These are phyloP conservation scores for Rhynchonycteris naso DNA, from an alignment of 2,797 vertebrate species.

Conservation along the genomic window DNA sequence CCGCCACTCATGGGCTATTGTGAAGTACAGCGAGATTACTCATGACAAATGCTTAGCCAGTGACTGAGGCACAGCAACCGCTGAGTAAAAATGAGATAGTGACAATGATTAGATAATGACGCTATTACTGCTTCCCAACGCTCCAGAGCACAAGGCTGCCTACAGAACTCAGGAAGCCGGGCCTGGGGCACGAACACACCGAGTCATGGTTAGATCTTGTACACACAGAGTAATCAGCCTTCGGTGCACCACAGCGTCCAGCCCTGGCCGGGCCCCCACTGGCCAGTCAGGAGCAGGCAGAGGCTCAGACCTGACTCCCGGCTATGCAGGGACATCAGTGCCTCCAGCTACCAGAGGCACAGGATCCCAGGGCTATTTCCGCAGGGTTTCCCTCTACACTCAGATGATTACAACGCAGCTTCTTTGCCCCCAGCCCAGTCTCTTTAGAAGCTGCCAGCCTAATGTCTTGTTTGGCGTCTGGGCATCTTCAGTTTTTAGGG, in stretches of 20 bases:
- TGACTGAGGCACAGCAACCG: neutral
- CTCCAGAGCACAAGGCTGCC: neutral
- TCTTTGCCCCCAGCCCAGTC: neutral
- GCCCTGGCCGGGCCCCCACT: neutral
- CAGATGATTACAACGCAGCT: too few species aligned
- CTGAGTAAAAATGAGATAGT: neutral
- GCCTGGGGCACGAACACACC: too few species aligned
- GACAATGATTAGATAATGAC: neutral
- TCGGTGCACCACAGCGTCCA: accelerated
- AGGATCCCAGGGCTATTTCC: neutral
- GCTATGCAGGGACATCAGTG: neutral
- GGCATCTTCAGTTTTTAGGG: neutral
- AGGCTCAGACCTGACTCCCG: neutral
- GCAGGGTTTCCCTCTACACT: neutral
- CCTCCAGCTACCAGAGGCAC: neutral
- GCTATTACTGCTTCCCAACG: neutral
- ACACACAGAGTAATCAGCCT: neutral
- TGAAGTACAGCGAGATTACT: neutral
- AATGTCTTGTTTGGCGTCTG: neutral
- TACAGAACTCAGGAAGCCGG: neutral
- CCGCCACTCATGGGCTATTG: neutral
- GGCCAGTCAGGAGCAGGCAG: neutral
- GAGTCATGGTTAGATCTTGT: neutral
- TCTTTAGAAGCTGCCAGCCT: neutral
- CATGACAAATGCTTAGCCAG: neutral